Evolutionary conservation across 2,113 vertebrate species (phyloP), one percentile per base, ranked within the genome.

Genomic region (Carassius gibelio): DNA sequence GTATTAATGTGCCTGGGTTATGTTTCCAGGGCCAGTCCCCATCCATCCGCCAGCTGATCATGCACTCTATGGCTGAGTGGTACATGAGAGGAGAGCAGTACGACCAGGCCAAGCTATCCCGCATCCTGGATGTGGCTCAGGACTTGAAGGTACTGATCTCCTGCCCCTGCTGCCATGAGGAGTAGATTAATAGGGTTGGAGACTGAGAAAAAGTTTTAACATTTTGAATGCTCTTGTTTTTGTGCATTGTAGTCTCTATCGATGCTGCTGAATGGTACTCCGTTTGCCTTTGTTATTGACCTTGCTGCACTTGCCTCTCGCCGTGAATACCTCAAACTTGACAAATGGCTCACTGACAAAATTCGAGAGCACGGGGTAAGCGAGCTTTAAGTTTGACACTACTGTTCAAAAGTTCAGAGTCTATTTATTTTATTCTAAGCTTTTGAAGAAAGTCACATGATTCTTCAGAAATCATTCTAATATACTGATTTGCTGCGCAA

Each of bases 311-410:
- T 99, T 93, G 98, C 98, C 90, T 99, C 98, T 92, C 97, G 98
- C 93, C 98, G 98, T 92, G 98, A 99, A 98, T 99, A 99, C 97
- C 98, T 99, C 97, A 99, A 99, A 97, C 96, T 99, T 94, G 98
- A 99, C 94, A 99, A 99, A 95, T 99, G 98, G 98, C 95, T 99
- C 91, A 99, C 97, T 92, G 98, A 99, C 94, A 99, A 99, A 95
- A 99, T 99, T 91, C 95, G 98, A 94, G 98, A 99, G 90, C 98
- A 99, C 87, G 98, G 97, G 94, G 98, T 99, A 95, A 94, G 95
- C 89, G 15, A 71, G 34, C 17, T 15, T 8, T 5, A 15, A 36
- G 4, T 5, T 48, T 30, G 17, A 30, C 17, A 57, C 26, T 38
- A 23, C 34, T 69, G 34, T 19, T 69, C 66, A 69, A 69, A 69